Evolutionary conservation across 2,797 vertebrate genomes (phyloP).

Genomic region (Lacerta bilineata): DNA sequence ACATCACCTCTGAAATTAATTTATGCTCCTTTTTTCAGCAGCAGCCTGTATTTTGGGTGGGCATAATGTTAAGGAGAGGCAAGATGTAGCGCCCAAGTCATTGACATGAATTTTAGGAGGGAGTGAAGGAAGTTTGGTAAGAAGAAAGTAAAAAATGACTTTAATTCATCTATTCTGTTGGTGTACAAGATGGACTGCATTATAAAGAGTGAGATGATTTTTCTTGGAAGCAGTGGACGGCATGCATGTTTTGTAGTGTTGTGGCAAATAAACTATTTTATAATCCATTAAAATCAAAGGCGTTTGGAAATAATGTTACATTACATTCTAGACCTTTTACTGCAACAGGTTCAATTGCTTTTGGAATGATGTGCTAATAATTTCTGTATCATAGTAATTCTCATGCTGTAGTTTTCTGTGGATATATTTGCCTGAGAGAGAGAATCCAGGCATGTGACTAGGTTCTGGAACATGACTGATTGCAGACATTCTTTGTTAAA

Average conservation of each 20-base stretch:
- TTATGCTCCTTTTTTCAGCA: not conserved
- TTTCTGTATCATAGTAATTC: not conserved
- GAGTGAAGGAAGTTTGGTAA: not conserved
- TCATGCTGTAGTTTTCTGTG: not conserved
- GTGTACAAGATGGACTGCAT: not conserved
- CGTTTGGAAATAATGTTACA: not conserved
- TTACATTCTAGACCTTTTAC: not conserved
- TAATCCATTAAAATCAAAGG: not conserved
- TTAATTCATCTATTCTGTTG: not conserved
- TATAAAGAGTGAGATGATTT: not conserved
- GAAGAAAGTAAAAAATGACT: not conserved
- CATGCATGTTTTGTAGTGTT: not conserved
- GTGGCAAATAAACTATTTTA: not conserved
- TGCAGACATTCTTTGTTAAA: not conserved
- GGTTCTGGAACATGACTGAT: not conserved
- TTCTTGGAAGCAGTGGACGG: not conserved
- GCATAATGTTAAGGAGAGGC: not conserved
- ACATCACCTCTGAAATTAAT: not conserved
- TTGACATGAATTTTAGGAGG: not conserved
- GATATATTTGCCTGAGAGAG: not conserved
- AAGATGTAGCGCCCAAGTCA: not conserved
- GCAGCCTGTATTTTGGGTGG: not conserved
- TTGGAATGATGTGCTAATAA: not conserved
- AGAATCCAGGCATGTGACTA: not conserved
- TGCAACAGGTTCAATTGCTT: not conserved